Evolutionary conservation across 2,797 vertebrate species (phyloP).

Genomic region (Pristis pectinata): DNA sequence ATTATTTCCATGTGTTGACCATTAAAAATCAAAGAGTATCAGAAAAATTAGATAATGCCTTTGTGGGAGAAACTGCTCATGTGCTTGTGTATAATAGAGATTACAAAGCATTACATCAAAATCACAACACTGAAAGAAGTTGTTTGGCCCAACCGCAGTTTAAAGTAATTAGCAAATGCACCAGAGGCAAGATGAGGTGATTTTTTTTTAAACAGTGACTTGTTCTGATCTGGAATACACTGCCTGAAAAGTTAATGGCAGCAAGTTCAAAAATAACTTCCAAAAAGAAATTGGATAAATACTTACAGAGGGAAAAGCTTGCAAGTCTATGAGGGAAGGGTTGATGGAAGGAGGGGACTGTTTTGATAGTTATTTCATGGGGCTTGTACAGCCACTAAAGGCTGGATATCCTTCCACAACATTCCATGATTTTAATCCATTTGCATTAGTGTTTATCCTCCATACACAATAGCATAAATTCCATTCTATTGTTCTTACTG

Average conservation of each 20-base stretch:
- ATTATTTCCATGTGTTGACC: not conserved
- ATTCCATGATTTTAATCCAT: not conserved
- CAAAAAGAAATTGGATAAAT: not conserved
- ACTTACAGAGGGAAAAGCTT: not conserved
- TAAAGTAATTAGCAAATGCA: not conserved
- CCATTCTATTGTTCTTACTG: not conserved
- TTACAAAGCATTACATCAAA: not conserved
- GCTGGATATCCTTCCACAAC: not conserved
- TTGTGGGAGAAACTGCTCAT: not conserved
- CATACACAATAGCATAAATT: not conserved
- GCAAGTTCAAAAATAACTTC: not conserved
- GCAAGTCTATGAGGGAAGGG: not conserved
- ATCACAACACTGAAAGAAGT: not conserved
- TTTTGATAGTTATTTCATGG: not conserved
- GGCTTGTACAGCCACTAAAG: not conserved
- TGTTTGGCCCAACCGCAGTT: not conserved
- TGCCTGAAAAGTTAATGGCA: not conserved
- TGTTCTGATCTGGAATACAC: not conserved
- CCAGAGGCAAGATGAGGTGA: not conserved
- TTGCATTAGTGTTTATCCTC: not conserved
- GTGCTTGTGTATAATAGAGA: not conserved
- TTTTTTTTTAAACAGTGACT: not conserved
- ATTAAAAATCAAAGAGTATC: not conserved
- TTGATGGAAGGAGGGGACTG: too few species aligned
- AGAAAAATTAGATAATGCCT: not conserved